A percentile compares a stretch with the other conserved stretches of the same genome.
These are phyloP conservation scores for Halichoerus grypus DNA, from an alignment of 2,113 vertebrate genomes.

Conservation along the genomic window DNA sequence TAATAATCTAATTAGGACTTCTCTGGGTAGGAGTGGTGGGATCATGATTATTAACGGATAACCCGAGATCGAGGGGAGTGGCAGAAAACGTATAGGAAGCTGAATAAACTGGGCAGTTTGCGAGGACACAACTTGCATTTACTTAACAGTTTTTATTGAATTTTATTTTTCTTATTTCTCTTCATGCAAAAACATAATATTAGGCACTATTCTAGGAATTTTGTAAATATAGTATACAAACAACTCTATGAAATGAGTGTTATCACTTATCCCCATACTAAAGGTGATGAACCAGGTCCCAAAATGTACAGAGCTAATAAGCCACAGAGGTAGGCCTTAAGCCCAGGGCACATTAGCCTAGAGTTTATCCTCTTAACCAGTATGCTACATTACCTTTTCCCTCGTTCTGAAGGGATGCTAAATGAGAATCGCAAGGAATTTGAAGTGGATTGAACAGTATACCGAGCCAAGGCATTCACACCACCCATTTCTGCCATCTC, in stretches of 20 bases:
- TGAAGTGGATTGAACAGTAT: background rate
- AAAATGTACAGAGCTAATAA: background rate
- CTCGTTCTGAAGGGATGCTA: background rate
- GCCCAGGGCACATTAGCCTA: background rate
- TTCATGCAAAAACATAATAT: background rate
- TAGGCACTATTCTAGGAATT: background rate
- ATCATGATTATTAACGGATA: background rate
- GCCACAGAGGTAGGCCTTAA: background rate
- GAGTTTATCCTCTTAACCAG: background rate
- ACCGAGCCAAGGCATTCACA: background rate
- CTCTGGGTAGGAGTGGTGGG: background rate
- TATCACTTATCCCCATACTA: background rate
- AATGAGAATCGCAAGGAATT: background rate
- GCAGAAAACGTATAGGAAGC: background rate
- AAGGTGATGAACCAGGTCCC: background rate
- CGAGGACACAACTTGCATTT: background rate
- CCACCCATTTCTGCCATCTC: background rate
- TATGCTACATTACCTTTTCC: background rate
- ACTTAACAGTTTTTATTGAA: background rate
- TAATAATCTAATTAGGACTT: background rate
- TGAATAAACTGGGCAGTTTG: background rate
- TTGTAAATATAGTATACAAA: background rate
- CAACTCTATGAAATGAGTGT: background rate
- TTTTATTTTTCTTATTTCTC: background rate
- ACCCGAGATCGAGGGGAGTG: background rate